Evolutionary conservation across 2,888 invertebrate genomes (phyloP).

Genomic region (Amphipoea oculea): DNA sequence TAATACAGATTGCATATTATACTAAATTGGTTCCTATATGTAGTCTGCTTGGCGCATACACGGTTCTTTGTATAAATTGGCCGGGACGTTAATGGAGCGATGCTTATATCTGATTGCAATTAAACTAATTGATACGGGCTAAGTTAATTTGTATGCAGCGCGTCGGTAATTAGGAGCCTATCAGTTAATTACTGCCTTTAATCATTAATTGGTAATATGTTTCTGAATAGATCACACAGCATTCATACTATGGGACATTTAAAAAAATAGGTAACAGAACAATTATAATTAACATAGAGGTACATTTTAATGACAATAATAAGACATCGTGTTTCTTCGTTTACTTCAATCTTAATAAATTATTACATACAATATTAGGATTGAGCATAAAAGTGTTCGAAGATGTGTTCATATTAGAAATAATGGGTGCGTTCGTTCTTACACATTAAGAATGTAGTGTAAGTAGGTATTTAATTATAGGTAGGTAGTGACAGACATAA

Average conservation of each 20-base stretch:
- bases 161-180: conserved; percentile 48
- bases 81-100: background rate
- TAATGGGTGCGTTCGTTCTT: conserved; percentile 79
- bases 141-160: conserved; percentile 50
- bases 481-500: conserved; percentile 77
- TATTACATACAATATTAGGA: conserved; percentile 66
- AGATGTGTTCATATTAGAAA: conserved; percentile 75
- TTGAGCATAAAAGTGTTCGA: conserved; percentile 77
- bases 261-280: conserved; percentile 53
- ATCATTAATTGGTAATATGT: conserved; percentile 15
- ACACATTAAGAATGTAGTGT: conserved; percentile 76
- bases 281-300: conserved; percentile 46
- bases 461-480: conserved; percentile 73
- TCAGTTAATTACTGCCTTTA: conserved; percentile 20
- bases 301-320: conserved; percentile 52
- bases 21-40: background rate
- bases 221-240: conserved; percentile 61
- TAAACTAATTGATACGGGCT: conserved; percentile 49
- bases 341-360: conserved; percentile 67
- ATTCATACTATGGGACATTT: conserved; percentile 45
- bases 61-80: background rate
- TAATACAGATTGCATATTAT: background rate
- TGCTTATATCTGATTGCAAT: conserved; percentile 47
- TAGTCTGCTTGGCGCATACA: background rate
- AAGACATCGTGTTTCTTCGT: conserved; percentile 52